Evolutionary conservation across 2,113 vertebrate species (phyloP), one percentile per base, ranked within the genome.

Genomic region (Himantopus leucocephalus): DNA sequence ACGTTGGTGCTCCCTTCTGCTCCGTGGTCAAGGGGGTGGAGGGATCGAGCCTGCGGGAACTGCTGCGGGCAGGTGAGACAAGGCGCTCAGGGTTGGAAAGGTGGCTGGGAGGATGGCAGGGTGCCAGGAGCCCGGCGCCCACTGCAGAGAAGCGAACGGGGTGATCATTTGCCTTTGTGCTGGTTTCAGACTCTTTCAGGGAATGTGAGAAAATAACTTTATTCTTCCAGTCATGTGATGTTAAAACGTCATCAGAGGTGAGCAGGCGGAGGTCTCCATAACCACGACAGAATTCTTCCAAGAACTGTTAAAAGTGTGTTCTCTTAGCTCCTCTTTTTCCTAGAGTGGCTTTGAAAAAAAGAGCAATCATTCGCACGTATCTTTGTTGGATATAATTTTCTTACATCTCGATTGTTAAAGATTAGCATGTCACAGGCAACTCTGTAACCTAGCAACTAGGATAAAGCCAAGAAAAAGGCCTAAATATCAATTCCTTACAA

Each of bases 361-460:
- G 39, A 68, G 4, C 26, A 82, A 39, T 85, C 26, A 30, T 94
- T 94, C 50, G 35, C 50, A 85, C 10, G 41, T 82, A 72, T 72
- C 58, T 88, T 79, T 63, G 66, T 58, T 91, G 81, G 70, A 73
- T 83, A 92, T 66, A 90, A 83, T 95, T 90, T 93, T 95, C 79
- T 86, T 93, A 78, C 64, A 64, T 86, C 79, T 96, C 1, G 5
- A 85, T 88, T 76, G 53, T 87, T 86, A 86, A 92, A 94, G 82
- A 94, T 96, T 94, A 88, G 58, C 59, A 47, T 88, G 89, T 92
- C 95, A 81, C 60, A 94, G 52, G 35, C 72, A 88, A 86, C 56
- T 79, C 84, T 83, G 94, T 97, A 91, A 80, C 96, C 75, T 97
- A 95, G 96, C 91, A 96, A 96, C 92, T 30, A 62, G 10, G 47